A percentile compares a stretch with the other conserved stretches of the same genome.
phyloP scores from a whole-genome alignment of 37 sponge, comb jelly and placozoan genomes.

The Amphimedon queenslandica region DNA sequence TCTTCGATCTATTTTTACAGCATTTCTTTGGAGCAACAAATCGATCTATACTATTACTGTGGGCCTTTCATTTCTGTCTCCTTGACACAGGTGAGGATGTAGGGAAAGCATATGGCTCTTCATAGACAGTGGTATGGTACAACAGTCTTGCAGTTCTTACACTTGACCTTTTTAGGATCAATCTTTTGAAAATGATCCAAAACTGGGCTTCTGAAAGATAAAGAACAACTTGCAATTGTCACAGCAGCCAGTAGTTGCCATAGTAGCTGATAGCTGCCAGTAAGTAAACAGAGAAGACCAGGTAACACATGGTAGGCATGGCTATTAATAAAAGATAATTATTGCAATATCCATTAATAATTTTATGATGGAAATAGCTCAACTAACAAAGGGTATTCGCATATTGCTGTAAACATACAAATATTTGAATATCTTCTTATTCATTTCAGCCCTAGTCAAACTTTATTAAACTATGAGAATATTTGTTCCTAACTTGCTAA shows the following conservation, averaged over 20 bases:
- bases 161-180: neutral
- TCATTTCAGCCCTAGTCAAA: neutral
- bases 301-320: neutral
- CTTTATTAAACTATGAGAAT: too few species aligned
- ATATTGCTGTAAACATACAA: neutral
- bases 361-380: too few species aligned
- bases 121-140: conserved; percentile 3
- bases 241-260: too few species aligned
- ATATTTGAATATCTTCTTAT: neutral
- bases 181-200: conserved; percentile 19
- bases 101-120: neutral
- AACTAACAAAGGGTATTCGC: neutral
- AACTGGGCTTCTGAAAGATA: neutral
- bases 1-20: neutral
- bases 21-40: conserved; percentile 5
- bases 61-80: neutral
- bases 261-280: too few species aligned
- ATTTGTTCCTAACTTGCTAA: too few species aligned
- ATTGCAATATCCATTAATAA: too few species aligned
- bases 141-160: neutral
- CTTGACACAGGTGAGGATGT: neutral
- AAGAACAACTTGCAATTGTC: too few species aligned
- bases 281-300: too few species aligned
- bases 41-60: neutral
- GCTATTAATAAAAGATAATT: too few species aligned